Evolutionary conservation across 2,888 invertebrate genomes (phyloP), one percentile per base, ranked within the genome.

Genomic region (Trachelus iudaicus): DNA sequence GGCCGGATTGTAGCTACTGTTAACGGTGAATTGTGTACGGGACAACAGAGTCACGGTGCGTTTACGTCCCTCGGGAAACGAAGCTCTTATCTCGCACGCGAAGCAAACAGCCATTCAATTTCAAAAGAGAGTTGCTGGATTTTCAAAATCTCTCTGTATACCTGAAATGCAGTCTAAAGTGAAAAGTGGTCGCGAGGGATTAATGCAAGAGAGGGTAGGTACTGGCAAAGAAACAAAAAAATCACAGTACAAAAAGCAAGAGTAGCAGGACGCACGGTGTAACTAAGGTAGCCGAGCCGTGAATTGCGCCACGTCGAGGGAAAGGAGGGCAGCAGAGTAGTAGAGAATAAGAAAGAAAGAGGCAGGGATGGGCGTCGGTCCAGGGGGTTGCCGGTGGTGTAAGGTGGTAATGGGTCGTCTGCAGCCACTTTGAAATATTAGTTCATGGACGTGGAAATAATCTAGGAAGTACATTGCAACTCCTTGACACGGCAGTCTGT

Each of bases 371-470:
- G 56, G 23, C 23, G 9, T 15, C 2, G 15, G 56, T 56, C 56
- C 15, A 23, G 56, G 9, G 23, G 56, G 56, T 56, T 9, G 23
- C 9, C 23, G 56, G 56, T 56, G 2, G 56, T 9, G 56, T 56
- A 56, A 23, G 40, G 40, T 13, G 40, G 40, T 23, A 56, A 56
- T 56, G 56, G 56, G 23, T 9, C 23, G 56, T 56, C 56, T 56
- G 71, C 34, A 34, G 12, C 15, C 12, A 71, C 71, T 71, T 71
- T 71, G 71, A 71, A 71, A 71, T 71, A 71, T 71, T 30, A 71
- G 71, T 71, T 34, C 34, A 34, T 34, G 71, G 71, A 71, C 34
- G 33, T 71, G 71, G 71, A 71, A 71, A 71, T 71, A 71, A 71
- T 71, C 4, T 71, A 34, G 34, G 31, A 71, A 31, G 71, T 71